A percentile compares a stretch with the other conserved stretches of the same genome.
Conservation (phyloP, 1,140 invertebrate species). For the Tachypleus tridentatus region DNA sequence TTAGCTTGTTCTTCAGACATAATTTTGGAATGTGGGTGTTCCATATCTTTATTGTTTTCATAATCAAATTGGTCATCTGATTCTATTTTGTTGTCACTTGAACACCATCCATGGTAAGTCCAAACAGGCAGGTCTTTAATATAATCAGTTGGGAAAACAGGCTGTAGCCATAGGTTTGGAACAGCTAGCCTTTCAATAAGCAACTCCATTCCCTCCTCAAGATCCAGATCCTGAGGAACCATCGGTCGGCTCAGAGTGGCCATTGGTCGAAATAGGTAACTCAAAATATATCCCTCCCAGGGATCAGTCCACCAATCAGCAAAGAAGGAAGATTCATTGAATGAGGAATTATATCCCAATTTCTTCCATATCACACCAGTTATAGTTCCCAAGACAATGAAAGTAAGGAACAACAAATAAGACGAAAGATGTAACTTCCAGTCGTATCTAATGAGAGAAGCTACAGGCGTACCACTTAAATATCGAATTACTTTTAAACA, state of each 20-base stretch:
- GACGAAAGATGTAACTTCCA: conserved; percentile 19
- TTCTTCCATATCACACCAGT: conserved; percentile 22
- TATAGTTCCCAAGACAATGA: conserved; percentile 22
- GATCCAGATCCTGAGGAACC: conserved; percentile 27
- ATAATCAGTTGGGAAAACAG: conserved; percentile 36
- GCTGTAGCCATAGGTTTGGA: conserved; percentile 39
- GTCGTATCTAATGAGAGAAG: conserved; percentile 29
- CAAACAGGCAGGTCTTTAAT: conserved; percentile 42
- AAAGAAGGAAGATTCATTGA: conserved; percentile 9
- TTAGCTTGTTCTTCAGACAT: too few relatives aligned
- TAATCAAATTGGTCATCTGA: not conserved
- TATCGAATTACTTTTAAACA: conserved; percentile 28
- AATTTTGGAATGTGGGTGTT: too few relatives aligned
- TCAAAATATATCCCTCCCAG: conserved; percentile 26
- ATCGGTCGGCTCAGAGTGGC: conserved; percentile 23
- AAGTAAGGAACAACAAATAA: conserved; percentile 11
- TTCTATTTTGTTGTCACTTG: conserved; percentile 23
- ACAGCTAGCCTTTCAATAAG: conserved; percentile 36
- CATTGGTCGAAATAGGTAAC: conserved; percentile 32
- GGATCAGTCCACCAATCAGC: conserved; percentile 27
- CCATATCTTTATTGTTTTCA: too few relatives aligned
- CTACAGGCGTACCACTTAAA: conserved; percentile 27
- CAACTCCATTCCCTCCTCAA: conserved; percentile 34
- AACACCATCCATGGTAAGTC: conserved; percentile 30
- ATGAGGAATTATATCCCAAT: conserved; percentile 5